Base-by-base conservation (phyloP, 2,888 invertebrate genomes). In the Sphaerophoria taeniata region DNA sequence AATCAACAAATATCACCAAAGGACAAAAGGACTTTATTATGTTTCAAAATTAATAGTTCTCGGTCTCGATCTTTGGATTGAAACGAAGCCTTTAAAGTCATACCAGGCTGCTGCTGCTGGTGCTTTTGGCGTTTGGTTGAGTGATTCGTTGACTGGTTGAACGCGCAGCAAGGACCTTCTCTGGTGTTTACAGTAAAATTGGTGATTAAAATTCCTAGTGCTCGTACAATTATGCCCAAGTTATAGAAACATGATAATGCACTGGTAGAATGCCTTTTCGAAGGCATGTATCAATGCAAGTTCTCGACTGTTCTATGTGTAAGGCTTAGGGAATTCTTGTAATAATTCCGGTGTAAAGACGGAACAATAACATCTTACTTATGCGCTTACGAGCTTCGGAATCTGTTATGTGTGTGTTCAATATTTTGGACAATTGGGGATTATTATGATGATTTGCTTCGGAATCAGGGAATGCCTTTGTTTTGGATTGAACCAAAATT, bases 201-300 rank as follows among this genome's bases (percentile, higher is more conserved):
- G 73, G 58, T 74, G 73, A 77, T 74, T 74, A 65, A 65, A 60
- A 51, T 24, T 24, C 24, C 24, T 24, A 24, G 24, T 24, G 24
- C n/a, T 70, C 67, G 71, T 43, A 79, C 60, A 79, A 71, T 84
- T 71, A 79, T 60, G 71, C 71, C 61, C 71, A 65, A 74, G 45
- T 24, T 24, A 24, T 24, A n/a, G n/a, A n/a, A 67, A 49, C 82
- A 76, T 31, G 61, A 33, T 45, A 78, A 58, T 78, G 51, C 49
- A 65, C n/a, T 70, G 49, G 51, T 45, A 43, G 33, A 14, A 69
- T 49, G 51, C 14, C 33, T 47, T 14, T 33, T 63, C 9, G 33
- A 11, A 47, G 63, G n/a, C 9, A 24, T 24, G 24, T 24, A 24
- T 2, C 24, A 24, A 1, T 24, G 24, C 24, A 24, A 24, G 24